phyloP scores from a whole-genome alignment of 2,113 vertebrate species.

The Perca fluviatilis region DNA sequence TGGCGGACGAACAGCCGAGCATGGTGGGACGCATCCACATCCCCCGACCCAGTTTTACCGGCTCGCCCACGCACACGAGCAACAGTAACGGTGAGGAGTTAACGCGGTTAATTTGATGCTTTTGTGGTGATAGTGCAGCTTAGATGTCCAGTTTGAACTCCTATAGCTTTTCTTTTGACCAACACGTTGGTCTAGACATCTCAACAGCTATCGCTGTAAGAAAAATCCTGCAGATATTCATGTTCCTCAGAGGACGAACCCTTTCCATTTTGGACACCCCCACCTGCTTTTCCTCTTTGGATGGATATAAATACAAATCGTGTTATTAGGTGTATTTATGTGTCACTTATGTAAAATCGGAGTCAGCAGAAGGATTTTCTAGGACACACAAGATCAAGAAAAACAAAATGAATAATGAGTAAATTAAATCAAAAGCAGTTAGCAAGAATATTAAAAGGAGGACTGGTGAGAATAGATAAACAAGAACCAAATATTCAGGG shows the following conservation, averaged over 20 bases:
- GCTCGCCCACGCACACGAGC: constrained; percentile 73
- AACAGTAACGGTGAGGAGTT: constrained; percentile 86
- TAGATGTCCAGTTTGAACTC: neutral
- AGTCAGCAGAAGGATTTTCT: neutral
- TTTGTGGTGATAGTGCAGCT: neutral
- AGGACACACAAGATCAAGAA: neutral
- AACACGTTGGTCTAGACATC: neutral
- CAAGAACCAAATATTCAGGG: neutral
- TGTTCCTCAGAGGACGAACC: neutral
- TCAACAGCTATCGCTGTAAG: neutral
- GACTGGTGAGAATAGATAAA: neutral
- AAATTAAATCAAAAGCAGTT: neutral
- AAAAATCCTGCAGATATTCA: neutral
- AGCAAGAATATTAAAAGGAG: neutral
- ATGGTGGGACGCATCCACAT: constrained; percentile 83
- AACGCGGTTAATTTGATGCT: neutral
- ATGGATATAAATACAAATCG: neutral
- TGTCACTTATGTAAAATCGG: neutral
- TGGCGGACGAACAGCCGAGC: constrained; percentile 69
- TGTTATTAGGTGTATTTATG: neutral
- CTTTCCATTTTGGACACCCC: neutral
- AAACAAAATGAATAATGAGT: neutral
- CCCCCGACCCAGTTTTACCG: constrained; percentile 84
- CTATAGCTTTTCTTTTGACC: too few species aligned
- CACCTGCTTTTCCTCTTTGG: neutral